Evolutionary conservation across 2,888 invertebrate species (phyloP).

Genomic region (Chrysomela aeneicollis): DNA sequence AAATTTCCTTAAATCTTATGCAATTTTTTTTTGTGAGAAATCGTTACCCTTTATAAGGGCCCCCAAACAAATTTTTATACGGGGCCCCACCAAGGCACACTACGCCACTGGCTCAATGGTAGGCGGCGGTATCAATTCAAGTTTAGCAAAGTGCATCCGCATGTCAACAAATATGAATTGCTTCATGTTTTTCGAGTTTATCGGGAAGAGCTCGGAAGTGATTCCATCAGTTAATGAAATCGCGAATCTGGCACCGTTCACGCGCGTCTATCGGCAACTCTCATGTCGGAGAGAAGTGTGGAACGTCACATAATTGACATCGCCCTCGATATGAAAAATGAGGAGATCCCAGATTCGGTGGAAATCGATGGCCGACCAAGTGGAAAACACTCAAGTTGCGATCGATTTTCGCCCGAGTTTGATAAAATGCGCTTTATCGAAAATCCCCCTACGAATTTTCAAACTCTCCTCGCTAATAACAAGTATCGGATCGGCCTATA

Average conservation of each 20-base stretch:
- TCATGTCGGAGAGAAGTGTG: not conserved
- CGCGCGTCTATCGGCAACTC: not conserved
- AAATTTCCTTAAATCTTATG: no score
- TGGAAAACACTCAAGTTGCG: not conserved
- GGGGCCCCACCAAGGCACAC: no score
- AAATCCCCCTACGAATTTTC: not conserved
- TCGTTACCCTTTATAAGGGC: no score
- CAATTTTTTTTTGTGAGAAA: no score
- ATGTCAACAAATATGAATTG: not conserved
- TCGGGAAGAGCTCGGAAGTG: not conserved
- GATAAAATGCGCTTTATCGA: not conserved
- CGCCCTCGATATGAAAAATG: not conserved
- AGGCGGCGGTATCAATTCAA: no score
- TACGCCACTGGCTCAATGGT: no score
- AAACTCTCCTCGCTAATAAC: not conserved
- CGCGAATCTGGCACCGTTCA: not conserved
- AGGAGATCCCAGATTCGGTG: not conserved
- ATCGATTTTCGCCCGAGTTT: not conserved
- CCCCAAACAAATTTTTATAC: no score
- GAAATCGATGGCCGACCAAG: not conserved
- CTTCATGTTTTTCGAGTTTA: not conserved
- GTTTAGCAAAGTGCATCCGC: no score
- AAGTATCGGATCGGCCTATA: no score
- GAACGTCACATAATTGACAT: not conserved
- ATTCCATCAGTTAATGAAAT: not conserved